Evolutionary conservation across 2,113 vertebrate species (phyloP).

Genomic region (Festucalex cinctus): DNA sequence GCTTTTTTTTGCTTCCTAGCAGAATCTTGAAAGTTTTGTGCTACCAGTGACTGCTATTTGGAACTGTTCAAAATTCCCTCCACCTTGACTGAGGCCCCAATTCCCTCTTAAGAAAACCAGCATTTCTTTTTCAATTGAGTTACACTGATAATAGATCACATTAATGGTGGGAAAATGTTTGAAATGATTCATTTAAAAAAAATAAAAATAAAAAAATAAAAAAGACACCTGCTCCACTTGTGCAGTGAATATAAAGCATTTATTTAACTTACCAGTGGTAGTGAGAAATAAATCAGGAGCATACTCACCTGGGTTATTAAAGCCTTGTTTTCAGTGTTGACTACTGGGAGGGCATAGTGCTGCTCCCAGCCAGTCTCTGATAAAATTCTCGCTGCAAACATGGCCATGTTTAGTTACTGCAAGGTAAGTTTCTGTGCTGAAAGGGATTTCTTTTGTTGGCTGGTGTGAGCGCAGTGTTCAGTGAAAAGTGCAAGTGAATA

Average conservation of each 20-base stretch:
- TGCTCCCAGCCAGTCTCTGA: constrained; percentile 78
- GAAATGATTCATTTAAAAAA: too few species aligned
- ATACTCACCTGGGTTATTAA: constrained; percentile 79
- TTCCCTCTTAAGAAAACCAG: too few species aligned
- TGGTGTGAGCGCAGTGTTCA: not conserved
- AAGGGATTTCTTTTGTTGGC: not conserved
- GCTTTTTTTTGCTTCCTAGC: too few species aligned
- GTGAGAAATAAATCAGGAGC: not conserved
- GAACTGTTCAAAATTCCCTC: too few species aligned
- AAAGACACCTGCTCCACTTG: not conserved
- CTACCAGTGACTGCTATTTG: too few species aligned
- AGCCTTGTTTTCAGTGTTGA: constrained; percentile 78
- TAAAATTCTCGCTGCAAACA: constrained; percentile 44
- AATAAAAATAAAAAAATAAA: too few species aligned
- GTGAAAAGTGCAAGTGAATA: not conserved
- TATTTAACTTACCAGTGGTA: not conserved
- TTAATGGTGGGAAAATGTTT: too few species aligned
- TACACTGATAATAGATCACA: too few species aligned
- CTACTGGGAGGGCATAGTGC: constrained; percentile 79
- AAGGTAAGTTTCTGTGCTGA: not conserved
- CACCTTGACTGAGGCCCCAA: too few species aligned
- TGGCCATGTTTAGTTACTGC: not conserved
- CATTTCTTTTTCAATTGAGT: too few species aligned
- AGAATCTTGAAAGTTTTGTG: too few species aligned
- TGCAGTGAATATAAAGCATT: not conserved